These are phyloP conservation scores for Gracilinanus agilis DNA, from an alignment of 2,113 vertebrate genomes.

Conservation along the genomic window DNA sequence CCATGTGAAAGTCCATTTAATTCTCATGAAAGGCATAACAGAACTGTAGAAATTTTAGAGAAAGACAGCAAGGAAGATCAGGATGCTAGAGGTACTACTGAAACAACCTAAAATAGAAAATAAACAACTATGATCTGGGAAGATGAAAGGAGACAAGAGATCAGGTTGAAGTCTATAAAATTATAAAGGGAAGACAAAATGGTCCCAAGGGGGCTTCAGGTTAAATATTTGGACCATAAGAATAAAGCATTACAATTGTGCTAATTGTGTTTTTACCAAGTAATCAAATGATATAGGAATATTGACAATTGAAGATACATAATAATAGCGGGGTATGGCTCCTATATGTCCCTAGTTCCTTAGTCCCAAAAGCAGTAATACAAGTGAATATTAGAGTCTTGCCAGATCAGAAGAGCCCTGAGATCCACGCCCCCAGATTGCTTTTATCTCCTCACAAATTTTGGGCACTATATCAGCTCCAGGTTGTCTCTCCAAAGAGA, in stretches of 20 bases:
- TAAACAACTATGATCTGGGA: neutral
- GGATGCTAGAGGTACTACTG: neutral
- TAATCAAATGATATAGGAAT: neutral
- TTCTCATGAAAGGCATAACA: neutral
- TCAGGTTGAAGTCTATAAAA: neutral
- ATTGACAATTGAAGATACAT: neutral
- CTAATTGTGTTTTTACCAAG: neutral
- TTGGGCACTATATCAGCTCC: neutral
- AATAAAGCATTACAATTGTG: neutral
- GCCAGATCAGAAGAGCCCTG: neutral
- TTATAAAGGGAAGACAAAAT: neutral
- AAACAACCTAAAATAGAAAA: neutral
- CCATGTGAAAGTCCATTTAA: constrained; percentile 23
- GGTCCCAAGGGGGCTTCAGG: neutral
- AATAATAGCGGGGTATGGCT: neutral
- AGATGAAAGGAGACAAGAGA: neutral
- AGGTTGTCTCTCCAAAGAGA: neutral
- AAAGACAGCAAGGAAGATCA: neutral
- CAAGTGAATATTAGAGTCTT: neutral
- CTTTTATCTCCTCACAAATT: neutral
- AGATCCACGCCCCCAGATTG: neutral
- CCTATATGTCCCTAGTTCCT: neutral
- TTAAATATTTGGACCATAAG: neutral
- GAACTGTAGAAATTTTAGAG: neutral
- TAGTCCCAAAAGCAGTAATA: neutral